Evolutionary conservation across 2,797 vertebrate genomes (phyloP).

Genomic region (Schizothorax lantsangensis): DNA sequence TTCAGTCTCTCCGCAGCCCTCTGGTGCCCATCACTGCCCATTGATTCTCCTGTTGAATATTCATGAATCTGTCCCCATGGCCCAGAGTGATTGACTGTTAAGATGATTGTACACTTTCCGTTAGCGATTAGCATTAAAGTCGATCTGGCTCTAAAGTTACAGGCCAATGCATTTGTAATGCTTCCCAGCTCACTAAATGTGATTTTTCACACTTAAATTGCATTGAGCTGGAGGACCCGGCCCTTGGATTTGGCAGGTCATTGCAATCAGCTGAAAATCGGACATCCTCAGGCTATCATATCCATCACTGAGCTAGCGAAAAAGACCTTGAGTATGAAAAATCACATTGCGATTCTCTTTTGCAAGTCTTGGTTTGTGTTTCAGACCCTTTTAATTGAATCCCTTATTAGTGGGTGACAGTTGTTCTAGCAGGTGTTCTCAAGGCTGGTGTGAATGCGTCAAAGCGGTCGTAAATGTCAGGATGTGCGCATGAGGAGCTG

Average conservation of each 20-base stretch:
- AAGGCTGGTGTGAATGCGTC: not conserved
- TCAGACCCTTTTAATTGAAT: slow-evolving; percentile 19
- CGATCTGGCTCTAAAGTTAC: slow-evolving; percentile 44
- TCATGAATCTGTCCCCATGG: slow-evolving; percentile 55
- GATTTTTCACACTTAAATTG: slow-evolving; percentile 39
- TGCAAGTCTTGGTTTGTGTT: slow-evolving; percentile 17
- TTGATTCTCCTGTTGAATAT: slow-evolving; percentile 71
- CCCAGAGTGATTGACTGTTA: slow-evolving; percentile 71
- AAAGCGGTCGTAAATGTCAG: slow-evolving; percentile 5
- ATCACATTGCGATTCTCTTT: not conserved
- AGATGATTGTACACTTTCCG: slow-evolving; percentile 68
- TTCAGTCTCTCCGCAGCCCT: slow-evolving; percentile 65
- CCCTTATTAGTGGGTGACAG: slow-evolving; percentile 5
- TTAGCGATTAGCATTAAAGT: slow-evolving; percentile 67
- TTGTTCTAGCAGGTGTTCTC: slow-evolving; percentile 18
- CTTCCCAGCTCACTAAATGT: slow-evolving; percentile 34
- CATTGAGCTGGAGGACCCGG: slow-evolving; percentile 6
- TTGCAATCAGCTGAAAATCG: slow-evolving; percentile 37
- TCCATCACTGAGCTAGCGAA: slow-evolving; percentile 38
- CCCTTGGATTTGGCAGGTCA: slow-evolving; percentile 29
- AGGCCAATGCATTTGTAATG: slow-evolving; percentile 53
- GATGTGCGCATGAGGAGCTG: not conserved
- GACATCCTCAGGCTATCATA: slow-evolving; percentile 2
- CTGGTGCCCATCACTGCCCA: slow-evolving; percentile 69
- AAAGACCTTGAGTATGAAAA: slow-evolving; percentile 37